Base-by-base conservation (phyloP, 2,797 vertebrate genomes). In the Sebastes elongatus region DNA sequence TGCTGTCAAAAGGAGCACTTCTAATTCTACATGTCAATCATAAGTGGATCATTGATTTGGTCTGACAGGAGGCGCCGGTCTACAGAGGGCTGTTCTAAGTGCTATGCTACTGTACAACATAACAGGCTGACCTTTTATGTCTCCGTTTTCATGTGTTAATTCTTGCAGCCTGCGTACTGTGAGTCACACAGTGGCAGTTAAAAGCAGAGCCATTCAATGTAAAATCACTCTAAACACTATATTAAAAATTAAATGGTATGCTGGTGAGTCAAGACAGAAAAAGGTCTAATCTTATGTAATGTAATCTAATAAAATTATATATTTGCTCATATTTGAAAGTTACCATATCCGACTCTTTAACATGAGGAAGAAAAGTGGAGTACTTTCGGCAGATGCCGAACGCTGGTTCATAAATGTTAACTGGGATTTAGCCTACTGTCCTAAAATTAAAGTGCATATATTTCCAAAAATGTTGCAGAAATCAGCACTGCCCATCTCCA, bases 11-110 rank as follows among this genome's bases (percentile, higher is more conserved):
- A 78, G 63, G 76, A 80, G 32, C 72, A 73, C 62, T 86, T 89
- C 53, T 62, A 78, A 83, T 69, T 80, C 71, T 38, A 62, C 52
- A 25, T 78, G 88, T 85, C 88, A 88, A 42, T 91, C 90, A 90
- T 14, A 59, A 63, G 67, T 73, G 35, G 61, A 53, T 83, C 80
- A 82, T 72, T 71, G 75, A 88, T 87, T 62, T 75, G 82, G 77
- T 84, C 85, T 80, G 82, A 84, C 82, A 77, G 63, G 71, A 72
- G 68, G 72, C 32, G 49, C 23, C 16, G 13, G 75, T 88, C 70
- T 74, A 64, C 64, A 38, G 75, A 57, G 76, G 46, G 55, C 73
- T 72, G 55, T 33, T 83, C 75, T 71, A 69, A 85, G 81, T 67
- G 85, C 79, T 72, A 20, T 33, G 69, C 81, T 76, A 49, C 62